phyloP scores from a whole-genome alignment of 2,888 invertebrate genomes.

The Eupeodes luniger region DNA sequence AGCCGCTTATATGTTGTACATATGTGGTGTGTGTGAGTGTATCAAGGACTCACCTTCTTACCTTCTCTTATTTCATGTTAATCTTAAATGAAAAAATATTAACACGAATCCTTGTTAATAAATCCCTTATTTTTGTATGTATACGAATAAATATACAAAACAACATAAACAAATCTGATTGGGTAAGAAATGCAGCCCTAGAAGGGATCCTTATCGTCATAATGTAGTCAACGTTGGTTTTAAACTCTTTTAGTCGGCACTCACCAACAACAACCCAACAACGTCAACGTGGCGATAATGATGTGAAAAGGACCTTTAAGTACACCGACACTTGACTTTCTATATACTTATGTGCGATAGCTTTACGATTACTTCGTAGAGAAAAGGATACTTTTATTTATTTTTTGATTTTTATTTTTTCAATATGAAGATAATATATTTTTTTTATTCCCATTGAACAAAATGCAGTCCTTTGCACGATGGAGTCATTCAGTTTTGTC shows the following conservation, averaged over 20 bases:
- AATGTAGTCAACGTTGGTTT: not conserved
- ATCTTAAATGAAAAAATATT: slow-evolving; percentile 49
- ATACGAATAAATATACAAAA: not conserved
- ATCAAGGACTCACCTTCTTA: slow-evolving; percentile 28
- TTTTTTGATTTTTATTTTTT: not conserved
- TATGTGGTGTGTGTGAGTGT: not conserved
- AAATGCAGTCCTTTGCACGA: slow-evolving; percentile 49
- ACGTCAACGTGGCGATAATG: slow-evolving; percentile 42
- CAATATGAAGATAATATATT: not conserved
- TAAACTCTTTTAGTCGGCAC: slow-evolving; percentile 11
- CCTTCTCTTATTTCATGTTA: slow-evolving; percentile 16
- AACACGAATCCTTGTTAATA: slow-evolving; percentile 68
- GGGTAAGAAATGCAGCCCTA: slow-evolving; percentile 50
- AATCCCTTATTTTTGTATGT: slow-evolving; percentile 12
- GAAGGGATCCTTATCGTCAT: not conserved
- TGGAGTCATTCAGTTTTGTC: slow-evolving; percentile 35
- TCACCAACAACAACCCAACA: not conserved
- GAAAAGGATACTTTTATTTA: slow-evolving; percentile 26
- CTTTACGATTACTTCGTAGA: slow-evolving; percentile 16
- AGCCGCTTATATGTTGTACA: not conserved
- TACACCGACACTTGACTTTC: slow-evolving; percentile 31
- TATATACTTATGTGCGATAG: not conserved
- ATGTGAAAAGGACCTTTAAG: slow-evolving; percentile 53
- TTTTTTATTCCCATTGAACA: slow-evolving; percentile 38
- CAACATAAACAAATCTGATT: slow-evolving; percentile 38